phyloP scores from a whole-genome alignment of 2,888 invertebrate genomes.

The Agriopis marginaria region DNA sequence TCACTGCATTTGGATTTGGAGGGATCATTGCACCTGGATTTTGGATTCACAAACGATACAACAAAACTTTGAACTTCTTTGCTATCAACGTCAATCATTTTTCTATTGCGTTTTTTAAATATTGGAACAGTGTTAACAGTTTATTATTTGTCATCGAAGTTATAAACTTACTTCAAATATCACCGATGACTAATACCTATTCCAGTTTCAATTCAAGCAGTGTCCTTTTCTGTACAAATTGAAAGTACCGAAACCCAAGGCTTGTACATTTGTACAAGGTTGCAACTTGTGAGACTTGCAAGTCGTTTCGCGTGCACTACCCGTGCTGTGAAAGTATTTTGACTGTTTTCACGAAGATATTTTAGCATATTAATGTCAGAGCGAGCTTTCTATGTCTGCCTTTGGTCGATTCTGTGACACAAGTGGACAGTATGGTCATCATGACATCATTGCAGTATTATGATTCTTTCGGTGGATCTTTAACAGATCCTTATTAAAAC shows the following conservation, averaged over 20 bases:
- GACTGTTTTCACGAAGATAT: conserved; percentile 77
- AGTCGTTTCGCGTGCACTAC: conserved; percentile 72
- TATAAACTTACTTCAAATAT: conserved; percentile 3
- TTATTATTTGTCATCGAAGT: not conserved
- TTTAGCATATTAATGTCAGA: conserved; percentile 80
- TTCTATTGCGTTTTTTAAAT: not conserved
- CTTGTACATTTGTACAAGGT: conserved; percentile 47
- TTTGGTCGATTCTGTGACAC: conserved; percentile 45
- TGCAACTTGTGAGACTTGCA: conserved; percentile 68
- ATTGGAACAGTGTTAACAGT: not conserved
- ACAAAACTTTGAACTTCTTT: conserved; percentile 42
- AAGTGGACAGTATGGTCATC: conserved; percentile 28
- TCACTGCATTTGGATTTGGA: conserved; percentile 60
- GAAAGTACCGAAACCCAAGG: conserved; percentile 46
- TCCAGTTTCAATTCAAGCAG: conserved; percentile 33
- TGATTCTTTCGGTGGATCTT: conserved; percentile 45
- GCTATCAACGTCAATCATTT: not conserved
- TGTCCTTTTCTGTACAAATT: conserved; percentile 45
- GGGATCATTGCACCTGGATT: conserved; percentile 54
- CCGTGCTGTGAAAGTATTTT: conserved; percentile 82
- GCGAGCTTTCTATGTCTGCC: conserved; percentile 77
- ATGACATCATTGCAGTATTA: conserved; percentile 58
- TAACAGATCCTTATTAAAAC: conserved; percentile 40
- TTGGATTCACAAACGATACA: conserved; percentile 50
- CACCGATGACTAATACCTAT: conserved; percentile 37